Percentiles rank a stretch among this genome's conserved stretches.
Evolutionary conservation across 1,140 invertebrate species (phyloP).

Genomic region (Trachymyrmex septentrionalis): DNA sequence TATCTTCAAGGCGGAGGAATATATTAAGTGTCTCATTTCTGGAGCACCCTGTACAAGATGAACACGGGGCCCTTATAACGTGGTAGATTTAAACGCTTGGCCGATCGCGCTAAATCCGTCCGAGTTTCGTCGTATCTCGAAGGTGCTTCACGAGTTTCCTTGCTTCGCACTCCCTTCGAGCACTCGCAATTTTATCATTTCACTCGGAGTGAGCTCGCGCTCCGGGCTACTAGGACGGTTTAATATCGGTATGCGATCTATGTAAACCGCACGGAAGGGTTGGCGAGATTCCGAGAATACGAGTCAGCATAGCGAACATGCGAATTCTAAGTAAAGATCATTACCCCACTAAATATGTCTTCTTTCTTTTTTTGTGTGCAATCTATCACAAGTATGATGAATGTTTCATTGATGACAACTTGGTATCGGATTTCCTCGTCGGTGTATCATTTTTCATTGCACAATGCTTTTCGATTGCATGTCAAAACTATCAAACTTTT

Average conservation of each 20-base stretch:
- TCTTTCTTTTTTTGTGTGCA: background rate
- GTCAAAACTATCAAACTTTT: background rate
- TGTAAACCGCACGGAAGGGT: slow-evolving; percentile 37
- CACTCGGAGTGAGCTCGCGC: slow-evolving; percentile 19
- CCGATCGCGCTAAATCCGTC: slow-evolving; percentile 58
- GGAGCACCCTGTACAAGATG: slow-evolving; percentile 49
- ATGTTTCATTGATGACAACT: background rate
- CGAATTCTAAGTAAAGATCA: slow-evolving; percentile 54
- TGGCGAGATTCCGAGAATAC: slow-evolving; percentile 39
- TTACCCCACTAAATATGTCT: slow-evolving; percentile 28
- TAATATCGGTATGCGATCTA: slow-evolving; percentile 64
- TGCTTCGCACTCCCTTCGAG: slow-evolving; percentile 37
- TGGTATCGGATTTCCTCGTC: background rate
- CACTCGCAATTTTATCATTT: slow-evolving; percentile 56
- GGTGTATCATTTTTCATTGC: background rate
- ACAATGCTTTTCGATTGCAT: background rate
- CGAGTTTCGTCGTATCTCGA: slow-evolving; percentile 55
- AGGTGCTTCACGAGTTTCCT: slow-evolving; percentile 25
- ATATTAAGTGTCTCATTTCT: slow-evolving; percentile 66
- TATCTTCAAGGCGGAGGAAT: slow-evolving; percentile 70
- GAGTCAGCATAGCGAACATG: slow-evolving; percentile 47
- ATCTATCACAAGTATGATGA: background rate
- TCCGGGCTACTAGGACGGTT: slow-evolving; percentile 35
- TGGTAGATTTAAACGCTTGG: slow-evolving; percentile 61
- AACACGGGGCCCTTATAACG: slow-evolving; percentile 14